Conservation (phyloP, 2,113 vertebrate genomes). For the Oryctolagus cuniculus region DNA sequence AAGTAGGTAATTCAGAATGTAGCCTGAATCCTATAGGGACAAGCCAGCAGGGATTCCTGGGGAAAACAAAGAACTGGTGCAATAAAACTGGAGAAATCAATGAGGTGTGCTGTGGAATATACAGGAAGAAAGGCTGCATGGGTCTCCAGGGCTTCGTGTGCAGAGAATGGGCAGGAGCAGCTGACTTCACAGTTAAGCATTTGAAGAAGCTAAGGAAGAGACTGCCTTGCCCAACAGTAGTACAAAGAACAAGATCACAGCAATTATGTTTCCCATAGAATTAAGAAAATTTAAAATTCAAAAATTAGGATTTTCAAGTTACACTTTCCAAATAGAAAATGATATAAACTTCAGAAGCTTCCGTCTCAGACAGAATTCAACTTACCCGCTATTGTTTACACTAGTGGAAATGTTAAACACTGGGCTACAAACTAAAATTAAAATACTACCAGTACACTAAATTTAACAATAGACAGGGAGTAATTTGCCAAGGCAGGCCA, state of each 20-base stretch:
- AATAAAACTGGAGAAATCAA: conserved; percentile 68
- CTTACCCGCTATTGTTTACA: conserved; percentile 69
- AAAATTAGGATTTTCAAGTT: conserved; percentile 43
- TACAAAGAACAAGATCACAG: conserved; percentile 30
- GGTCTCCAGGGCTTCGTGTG: conserved; percentile 29
- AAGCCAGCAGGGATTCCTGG: conserved; percentile 43
- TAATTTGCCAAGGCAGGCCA: conserved; percentile 74
- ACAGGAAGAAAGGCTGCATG: neutral
- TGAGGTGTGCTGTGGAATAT: conserved; percentile 57
- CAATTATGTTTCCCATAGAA: conserved; percentile 31
- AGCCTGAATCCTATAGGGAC: conserved; percentile 56
- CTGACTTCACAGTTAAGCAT: conserved; percentile 28
- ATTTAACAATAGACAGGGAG: conserved; percentile 78
- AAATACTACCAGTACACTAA: conserved; percentile 71
- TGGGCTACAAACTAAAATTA: conserved; percentile 74
- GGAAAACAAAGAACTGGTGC: conserved; percentile 63
- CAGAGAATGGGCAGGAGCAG: neutral
- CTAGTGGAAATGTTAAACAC: conserved; percentile 68
- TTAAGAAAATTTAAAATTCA: conserved; percentile 51
- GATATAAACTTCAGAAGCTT: conserved; percentile 20
- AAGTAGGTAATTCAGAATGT: conserved; percentile 61
- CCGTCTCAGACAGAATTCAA: conserved; percentile 61
- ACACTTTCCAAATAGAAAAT: conserved; percentile 21
- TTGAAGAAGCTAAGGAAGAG: neutral
- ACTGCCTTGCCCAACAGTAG: neutral